Percentiles rank a stretch among this genome's conserved stretches.
phyloP scores from a whole-genome alignment of 2,888 invertebrate species.

The Lagria hirta region DNA sequence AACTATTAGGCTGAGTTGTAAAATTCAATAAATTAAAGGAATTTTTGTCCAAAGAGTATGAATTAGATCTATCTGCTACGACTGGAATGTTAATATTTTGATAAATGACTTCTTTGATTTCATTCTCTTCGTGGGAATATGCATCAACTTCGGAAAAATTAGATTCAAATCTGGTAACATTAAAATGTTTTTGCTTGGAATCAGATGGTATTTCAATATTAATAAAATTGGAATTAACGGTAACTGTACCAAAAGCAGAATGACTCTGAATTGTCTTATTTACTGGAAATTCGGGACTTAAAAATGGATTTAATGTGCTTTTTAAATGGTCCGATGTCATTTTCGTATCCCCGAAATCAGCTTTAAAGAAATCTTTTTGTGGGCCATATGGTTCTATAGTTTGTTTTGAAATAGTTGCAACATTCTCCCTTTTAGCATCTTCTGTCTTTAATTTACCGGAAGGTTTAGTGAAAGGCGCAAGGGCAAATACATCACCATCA shows the following conservation, averaged over 20 bases:
- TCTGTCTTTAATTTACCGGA: too few relatives aligned
- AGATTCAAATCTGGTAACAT: constrained; percentile 44
- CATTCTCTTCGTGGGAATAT: constrained; percentile 26
- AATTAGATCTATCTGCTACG: too few relatives aligned
- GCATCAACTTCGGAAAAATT: constrained; percentile 34
- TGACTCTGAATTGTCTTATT: constrained; percentile 27
- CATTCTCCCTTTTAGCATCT: constrained; percentile 9
- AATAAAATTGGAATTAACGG: constrained; percentile 44
- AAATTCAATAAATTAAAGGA: constrained; percentile 3
- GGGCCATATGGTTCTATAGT: constrained; percentile 1
- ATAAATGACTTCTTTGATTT: constrained; percentile 32
- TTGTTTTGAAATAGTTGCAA: not conserved
- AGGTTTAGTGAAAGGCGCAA: constrained; percentile 66
- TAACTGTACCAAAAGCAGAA: constrained; percentile 45
- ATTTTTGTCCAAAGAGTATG: constrained; percentile 8
- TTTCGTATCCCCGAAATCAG: not conserved
- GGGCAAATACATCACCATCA: constrained; percentile 66
- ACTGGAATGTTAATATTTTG: constrained; percentile 38
- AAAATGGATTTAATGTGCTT: constrained; percentile 52
- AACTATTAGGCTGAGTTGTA: not conserved
- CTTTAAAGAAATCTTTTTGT: constrained; percentile 3
- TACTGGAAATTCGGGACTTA: constrained; percentile 34
- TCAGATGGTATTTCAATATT: constrained; percentile 37
- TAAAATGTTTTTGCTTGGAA: constrained; percentile 16
- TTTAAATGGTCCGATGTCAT: constrained; percentile 20